Evolutionary conservation across 2,888 invertebrate species (phyloP).

Genomic region (Uloborus plumipes): DNA sequence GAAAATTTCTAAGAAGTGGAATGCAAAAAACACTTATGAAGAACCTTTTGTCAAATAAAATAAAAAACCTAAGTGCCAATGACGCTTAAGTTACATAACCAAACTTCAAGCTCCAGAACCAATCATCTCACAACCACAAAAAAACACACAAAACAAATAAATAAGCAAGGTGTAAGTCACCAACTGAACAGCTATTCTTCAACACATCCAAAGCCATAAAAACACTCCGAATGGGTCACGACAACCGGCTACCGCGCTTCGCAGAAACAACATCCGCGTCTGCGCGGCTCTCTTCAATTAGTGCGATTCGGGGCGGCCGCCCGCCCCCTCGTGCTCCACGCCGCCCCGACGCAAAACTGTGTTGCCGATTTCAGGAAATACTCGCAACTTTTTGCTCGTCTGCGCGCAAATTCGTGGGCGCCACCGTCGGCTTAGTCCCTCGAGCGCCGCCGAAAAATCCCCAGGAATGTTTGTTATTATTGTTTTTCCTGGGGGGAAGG

Average conservation of each 20-base stretch:
- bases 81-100: no score
- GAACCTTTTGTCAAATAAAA: no score
- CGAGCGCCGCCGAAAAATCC: neutral
- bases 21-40: no score
- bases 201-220: neutral
- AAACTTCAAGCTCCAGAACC: no score
- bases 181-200: no score
- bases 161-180: no score
- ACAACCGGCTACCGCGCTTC: slow-evolving; percentile 50
- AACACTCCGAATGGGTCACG: slow-evolving; percentile 26
- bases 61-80: no score
- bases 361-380: neutral
- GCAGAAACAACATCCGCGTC: slow-evolving; percentile 27
- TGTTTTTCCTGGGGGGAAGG: no score
- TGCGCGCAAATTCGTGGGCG: slow-evolving; percentile 13
- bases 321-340: slow-evolving; percentile 4
- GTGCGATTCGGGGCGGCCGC: slow-evolving; percentile 9
- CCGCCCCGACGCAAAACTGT: neutral
- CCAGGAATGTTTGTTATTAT: no score
- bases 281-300: slow-evolving; percentile 17
- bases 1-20: no score
- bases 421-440: neutral
- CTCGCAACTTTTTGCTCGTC: slow-evolving; percentile 13
- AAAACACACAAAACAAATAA: no score
- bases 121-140: no score